Evolutionary conservation across 1,140 invertebrate genomes (phyloP).

Genomic region (Trichonephila inaurata): DNA sequence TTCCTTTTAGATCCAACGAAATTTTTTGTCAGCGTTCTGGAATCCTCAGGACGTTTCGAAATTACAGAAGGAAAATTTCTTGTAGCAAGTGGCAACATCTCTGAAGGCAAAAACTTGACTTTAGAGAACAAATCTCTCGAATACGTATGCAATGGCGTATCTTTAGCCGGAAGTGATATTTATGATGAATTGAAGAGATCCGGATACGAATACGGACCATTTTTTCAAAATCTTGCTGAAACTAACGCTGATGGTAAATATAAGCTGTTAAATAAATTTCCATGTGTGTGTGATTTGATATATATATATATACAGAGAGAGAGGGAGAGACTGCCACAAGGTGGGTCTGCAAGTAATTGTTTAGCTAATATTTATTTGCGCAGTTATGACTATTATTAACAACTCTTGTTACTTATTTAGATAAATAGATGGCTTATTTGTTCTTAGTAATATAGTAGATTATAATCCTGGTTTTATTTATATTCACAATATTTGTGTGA

Average conservation of each 20-base stretch:
- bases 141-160: neutral
- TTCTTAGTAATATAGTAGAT: too few species aligned
- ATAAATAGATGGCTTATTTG: too few species aligned
- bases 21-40: constrained; percentile 15
- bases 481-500: too few species aligned
- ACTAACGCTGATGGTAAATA: constrained; percentile 46
- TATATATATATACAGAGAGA: too few species aligned
- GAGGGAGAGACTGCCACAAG: too few species aligned
- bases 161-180: constrained; percentile 79
- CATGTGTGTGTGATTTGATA: neutral
- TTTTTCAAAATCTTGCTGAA: constrained; percentile 81
- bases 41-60: constrained; percentile 41
- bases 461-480: too few species aligned
- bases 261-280: neutral
- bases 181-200: constrained; percentile 83
- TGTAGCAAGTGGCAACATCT: constrained; percentile 30
- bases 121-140: neutral
- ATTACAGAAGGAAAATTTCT: constrained; percentile 29
- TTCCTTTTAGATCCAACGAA: neutral
- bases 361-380: too few species aligned
- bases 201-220: constrained; percentile 83
- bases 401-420: too few species aligned
- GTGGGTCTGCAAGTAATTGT: too few species aligned
- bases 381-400: too few species aligned
- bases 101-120: neutral